Evolutionary conservation across 2,113 vertebrate species (phyloP), one percentile per base, ranked within the genome.

Genomic region (Octodon degus): DNA sequence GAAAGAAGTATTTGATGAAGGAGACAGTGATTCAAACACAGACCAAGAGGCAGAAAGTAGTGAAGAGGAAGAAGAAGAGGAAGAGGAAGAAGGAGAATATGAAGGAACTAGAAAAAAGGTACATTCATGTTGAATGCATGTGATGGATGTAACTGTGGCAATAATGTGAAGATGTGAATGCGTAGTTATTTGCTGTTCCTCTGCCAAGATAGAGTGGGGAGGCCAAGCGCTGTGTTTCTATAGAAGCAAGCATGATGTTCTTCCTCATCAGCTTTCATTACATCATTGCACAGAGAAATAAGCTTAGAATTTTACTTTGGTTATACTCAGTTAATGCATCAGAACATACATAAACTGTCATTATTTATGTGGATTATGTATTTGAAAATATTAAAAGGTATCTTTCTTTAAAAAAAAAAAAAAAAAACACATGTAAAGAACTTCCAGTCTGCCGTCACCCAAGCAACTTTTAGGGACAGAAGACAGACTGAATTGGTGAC

Each of bases 241-340:
- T 53, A n/a, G n/a, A 67, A 96, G 9, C 4, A 90, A 14, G 10
- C 84, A n/a, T 83, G n/a, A 9, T 90, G 83, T 96, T 98, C 55
- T 32, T 92, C 74, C 68, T 91, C 50, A 92, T 96, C 22, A 76
- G n/a, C 43, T 94, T 83, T 88, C 65, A 50, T 95, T 85, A 55
- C 77, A 32, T 96, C 93, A 96, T 84, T 96, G 80, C 30, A 86
- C n/a, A 93, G 85, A 87, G 91, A 97, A 97, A 68, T 77, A 37
- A 94, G 32, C 67, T 89, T n/a, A n/a, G n/a, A n/a, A n/a, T 68
- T 92, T 82, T 89, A 63, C 60, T 94, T 80, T 76, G n/a, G n/a
- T n/a, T n/a, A n/a, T n/a, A n/a, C n/a, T n/a, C n/a, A n/a, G n/a
- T n/a, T n/a, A n/a, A n/a, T n/a, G n/a, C n/a, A n/a, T n/a, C n/a